Percentiles rank a stretch among this genome's conserved stretches.
Conservation (phyloP, 2,797 vertebrate species). For the Diplodus sargus region DNA sequence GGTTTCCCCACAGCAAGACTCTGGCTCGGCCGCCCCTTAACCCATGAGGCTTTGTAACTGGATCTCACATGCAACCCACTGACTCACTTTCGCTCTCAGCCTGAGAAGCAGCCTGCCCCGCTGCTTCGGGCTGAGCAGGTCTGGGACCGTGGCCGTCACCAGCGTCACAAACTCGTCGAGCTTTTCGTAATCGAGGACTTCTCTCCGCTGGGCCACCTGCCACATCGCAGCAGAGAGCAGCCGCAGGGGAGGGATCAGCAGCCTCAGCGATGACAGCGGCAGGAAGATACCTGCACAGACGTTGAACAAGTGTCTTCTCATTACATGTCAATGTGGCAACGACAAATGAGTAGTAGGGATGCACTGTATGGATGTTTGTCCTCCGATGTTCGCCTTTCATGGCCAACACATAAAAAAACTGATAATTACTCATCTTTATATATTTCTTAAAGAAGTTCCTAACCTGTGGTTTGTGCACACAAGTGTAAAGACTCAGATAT, state of each 20-base stretch:
- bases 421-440: no score
- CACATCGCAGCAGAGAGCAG: constrained; percentile 85
- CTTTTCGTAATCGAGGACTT: constrained; percentile 80
- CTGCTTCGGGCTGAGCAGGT: constrained; percentile 83
- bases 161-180: constrained; percentile 83
- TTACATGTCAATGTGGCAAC: not conserved
- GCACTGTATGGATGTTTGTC: no score
- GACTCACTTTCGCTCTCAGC: constrained; percentile 84
- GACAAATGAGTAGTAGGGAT: no score
- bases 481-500: no score
- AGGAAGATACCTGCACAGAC: constrained; percentile 69
- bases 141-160: constrained; percentile 81
- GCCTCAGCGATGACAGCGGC: constrained; percentile 70
- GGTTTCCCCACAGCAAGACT: not conserved
- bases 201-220: constrained; percentile 80
- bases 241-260: constrained; percentile 79
- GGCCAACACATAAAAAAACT: no score
- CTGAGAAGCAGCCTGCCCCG: constrained; percentile 84
- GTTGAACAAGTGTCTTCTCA: not conserved
- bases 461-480: no score
- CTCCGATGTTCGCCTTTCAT: no score
- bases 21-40: no score
- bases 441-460: no score
- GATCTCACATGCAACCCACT: not conserved
- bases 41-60: not conserved